These are phyloP conservation scores for Aptenodytes patagonicus DNA, from an alignment of 2,113 vertebrate species.

Conservation along the genomic window DNA sequence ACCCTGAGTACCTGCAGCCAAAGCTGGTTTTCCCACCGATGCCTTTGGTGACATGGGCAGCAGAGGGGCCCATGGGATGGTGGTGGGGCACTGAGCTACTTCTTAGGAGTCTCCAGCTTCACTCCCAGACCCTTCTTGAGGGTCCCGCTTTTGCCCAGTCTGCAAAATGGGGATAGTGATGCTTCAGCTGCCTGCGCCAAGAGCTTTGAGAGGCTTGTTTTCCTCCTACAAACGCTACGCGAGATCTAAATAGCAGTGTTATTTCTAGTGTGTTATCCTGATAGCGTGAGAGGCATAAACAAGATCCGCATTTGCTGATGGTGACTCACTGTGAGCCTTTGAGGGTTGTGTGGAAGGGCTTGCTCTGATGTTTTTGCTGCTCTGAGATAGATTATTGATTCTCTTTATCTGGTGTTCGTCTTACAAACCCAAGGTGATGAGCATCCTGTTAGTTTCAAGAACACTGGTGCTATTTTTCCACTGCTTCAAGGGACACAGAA, in stretches of 20 bases:
- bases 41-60: neutral
- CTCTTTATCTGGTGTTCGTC: conserved; percentile 63
- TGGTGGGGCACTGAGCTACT: neutral
- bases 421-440: conserved; percentile 69
- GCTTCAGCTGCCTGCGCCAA: neutral
- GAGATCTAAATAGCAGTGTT: conserved; percentile 26
- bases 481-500: conserved; percentile 50
- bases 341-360: conserved; percentile 51
- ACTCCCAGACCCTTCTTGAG: neutral
- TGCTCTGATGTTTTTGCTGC: conserved; percentile 58
- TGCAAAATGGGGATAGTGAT: neutral
- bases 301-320: conserved; percentile 40
- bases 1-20: rapidly evolving
- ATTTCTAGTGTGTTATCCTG: conserved; percentile 46
- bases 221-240: neutral
- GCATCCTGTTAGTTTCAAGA: conserved; percentile 63
- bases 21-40: neutral
- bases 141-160: neutral
- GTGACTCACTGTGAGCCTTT: conserved; percentile 59
- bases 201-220: neutral
- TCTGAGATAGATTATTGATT: conserved; percentile 68
- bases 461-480: conserved; percentile 57
- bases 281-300: conserved; percentile 37
- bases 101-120: neutral
- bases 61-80: rapidly evolving